A percentile compares a stretch with the other conserved stretches of the same genome.
Evolutionary conservation across 2,888 invertebrate species (phyloP).

Genomic region (Drosophila koepferae): DNA sequence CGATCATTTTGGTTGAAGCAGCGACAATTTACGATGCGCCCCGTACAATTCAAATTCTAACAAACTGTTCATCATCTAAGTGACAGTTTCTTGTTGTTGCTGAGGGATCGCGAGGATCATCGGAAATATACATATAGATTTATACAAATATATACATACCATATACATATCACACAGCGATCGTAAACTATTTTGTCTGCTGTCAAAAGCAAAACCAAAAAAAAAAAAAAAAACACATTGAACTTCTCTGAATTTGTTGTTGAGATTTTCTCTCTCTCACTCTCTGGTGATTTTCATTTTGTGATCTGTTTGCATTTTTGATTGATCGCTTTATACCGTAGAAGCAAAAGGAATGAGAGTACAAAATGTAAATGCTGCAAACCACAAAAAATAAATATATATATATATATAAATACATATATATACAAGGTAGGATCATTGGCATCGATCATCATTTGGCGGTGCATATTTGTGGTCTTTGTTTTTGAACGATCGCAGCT

Average conservation of each 20-base stretch:
- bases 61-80: slow-evolving; percentile 82
- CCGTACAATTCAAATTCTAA: slow-evolving; percentile 82
- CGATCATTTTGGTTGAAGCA: slow-evolving; percentile 11
- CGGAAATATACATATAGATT: slow-evolving; percentile 32
- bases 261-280: neutral
- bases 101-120: slow-evolving; percentile 22
- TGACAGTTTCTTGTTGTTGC: slow-evolving; percentile 53
- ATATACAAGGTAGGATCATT: slow-evolving; percentile 30
- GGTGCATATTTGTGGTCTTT: slow-evolving; percentile 39
- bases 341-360: slow-evolving; percentile 56
- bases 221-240: slow-evolving; percentile 17
- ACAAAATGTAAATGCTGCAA: slow-evolving; percentile 73
- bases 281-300: slow-evolving; percentile 29
- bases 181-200: slow-evolving; percentile 82
- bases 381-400: slow-evolving; percentile 22
- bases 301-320: slow-evolving; percentile 80
- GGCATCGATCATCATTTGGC: slow-evolving; percentile 79
- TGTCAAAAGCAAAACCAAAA: slow-evolving; percentile 44
- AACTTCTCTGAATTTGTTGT: slow-evolving; percentile 47
- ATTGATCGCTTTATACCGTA: slow-evolving; percentile 83
- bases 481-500: slow-evolving; percentile 48
- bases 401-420: slow-evolving; percentile 17
- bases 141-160: slow-evolving; percentile 15
- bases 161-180: slow-evolving; percentile 56
- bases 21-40: slow-evolving; percentile 82